Evolutionary conservation across 2,888 invertebrate genomes (phyloP), one percentile per base, ranked within the genome.

Genomic region (Lasioglossum zephyrum): DNA sequence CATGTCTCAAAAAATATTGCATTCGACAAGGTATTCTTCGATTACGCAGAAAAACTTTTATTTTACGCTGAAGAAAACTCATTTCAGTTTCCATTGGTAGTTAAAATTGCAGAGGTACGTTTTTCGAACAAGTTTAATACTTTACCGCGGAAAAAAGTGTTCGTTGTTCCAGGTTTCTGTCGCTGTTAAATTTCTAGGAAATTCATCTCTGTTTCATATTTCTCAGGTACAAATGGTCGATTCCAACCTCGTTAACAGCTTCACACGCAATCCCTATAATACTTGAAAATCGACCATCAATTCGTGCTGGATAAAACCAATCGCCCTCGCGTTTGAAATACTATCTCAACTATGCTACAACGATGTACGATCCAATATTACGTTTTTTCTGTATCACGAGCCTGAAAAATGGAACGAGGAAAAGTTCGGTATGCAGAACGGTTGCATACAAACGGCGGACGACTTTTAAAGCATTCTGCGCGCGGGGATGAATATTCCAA

Each of bases 271-370:
- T 74, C 69, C 36, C 31, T 73, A 36, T 60, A 63, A 73, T 70
- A 70, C 49, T 77, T 69, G 70, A 84, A 84, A 84, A 82, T 72
- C 74, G 84, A 84, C 77, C 77, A 84, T 74, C 77, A 60, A 82
- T 82, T 74, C 44, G 57, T 47, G 41, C 60, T 44, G 77, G 49
- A 60, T 63, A 74, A 78, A 82, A 70, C 70, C 77, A 60, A 84
- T 82, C 60, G 74, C n/a, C 53, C 26, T 39, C 77, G 47, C 77
- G 49, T 69, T 75, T 77, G 69, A 77, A 82, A 75, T 75, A 53
- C 69, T 70, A 82, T 70, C 74, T 47, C 74, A 74, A 36, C 57
- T 77, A 60, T 74, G 36, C 36, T 13, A 11, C 44, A 70, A 49
- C 66, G 36, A 36, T 57, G 53, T 49, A 41, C n/a, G 49, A 69